phyloP scores from a whole-genome alignment of 2,888 invertebrate species.

The Maniola hyperantus region DNA sequence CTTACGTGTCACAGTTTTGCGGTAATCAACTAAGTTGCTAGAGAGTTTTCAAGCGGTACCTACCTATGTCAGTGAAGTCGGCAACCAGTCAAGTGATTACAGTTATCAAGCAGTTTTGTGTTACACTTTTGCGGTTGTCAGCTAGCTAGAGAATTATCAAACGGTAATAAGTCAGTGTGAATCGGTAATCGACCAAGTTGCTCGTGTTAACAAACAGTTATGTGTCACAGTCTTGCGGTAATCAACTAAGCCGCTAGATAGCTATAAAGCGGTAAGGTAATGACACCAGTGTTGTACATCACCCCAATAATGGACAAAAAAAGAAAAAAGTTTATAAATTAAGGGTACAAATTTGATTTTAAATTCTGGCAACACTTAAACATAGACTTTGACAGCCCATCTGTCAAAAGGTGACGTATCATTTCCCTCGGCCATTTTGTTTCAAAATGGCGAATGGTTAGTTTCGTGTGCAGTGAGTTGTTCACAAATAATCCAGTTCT shows the following conservation, averaged over 20 bases:
- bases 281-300: no score
- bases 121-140: background rate
- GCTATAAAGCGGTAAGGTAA: background rate
- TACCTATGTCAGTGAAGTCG: background rate
- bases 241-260: background rate
- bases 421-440: no score
- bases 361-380: no score
- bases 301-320: no score
- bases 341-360: no score
- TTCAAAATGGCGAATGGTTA: no score
- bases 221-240: background rate
- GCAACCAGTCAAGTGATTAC: background rate
- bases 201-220: background rate
- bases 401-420: no score
- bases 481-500: no score
- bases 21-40: background rate
- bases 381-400: no score
- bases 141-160: background rate
- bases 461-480: no score
- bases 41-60: background rate
- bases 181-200: background rate
- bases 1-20: background rate
- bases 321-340: no score
- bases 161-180: background rate
- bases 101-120: background rate